A percentile compares a stretch with the other conserved stretches of the same genome.
phyloP scores from a whole-genome alignment of 2,888 invertebrate genomes.

The Macaria liturata region DNA sequence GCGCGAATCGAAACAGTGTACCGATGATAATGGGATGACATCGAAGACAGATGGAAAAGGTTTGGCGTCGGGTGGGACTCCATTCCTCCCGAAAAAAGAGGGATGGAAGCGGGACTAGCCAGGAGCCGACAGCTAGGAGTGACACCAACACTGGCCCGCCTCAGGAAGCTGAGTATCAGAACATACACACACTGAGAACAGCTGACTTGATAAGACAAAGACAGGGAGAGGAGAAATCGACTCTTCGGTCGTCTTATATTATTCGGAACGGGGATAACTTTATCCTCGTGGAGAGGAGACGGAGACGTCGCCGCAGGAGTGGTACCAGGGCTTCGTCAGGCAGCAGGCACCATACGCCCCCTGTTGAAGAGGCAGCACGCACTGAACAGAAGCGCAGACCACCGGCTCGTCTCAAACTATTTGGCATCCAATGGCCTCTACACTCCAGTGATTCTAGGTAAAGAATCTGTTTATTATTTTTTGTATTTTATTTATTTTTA shows the following conservation, averaged over 20 bases:
- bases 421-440: slow-evolving; percentile 81
- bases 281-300: slow-evolving; percentile 75
- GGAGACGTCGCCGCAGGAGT: slow-evolving; percentile 72
- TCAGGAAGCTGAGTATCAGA: slow-evolving; percentile 77
- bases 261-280: slow-evolving; percentile 80
- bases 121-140: slow-evolving; percentile 57
- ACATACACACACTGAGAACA: slow-evolving; percentile 77
- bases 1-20: slow-evolving; percentile 28
- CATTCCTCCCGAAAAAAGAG: slow-evolving; percentile 83
- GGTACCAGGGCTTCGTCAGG: slow-evolving; percentile 77
- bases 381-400: slow-evolving; percentile 75
- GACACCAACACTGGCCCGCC: slow-evolving; percentile 47
- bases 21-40: slow-evolving; percentile 78
- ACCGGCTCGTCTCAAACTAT: slow-evolving; percentile 76
- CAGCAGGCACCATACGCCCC: slow-evolving; percentile 73
- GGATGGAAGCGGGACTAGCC: slow-evolving; percentile 80
- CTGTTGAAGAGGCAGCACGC: slow-evolving; percentile 69
- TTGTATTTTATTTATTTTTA: too few species aligned
- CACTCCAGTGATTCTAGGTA: slow-evolving; percentile 80
- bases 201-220: slow-evolving; percentile 79
- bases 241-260: slow-evolving; percentile 77
- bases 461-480: slow-evolving; percentile 20
- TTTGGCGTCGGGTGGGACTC: slow-evolving; percentile 82
- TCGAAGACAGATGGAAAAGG: slow-evolving; percentile 80
- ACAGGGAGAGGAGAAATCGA: slow-evolving; percentile 78